Conservation (phyloP, 2,113 vertebrate species). For the Myrmecobius fasciatus region DNA sequence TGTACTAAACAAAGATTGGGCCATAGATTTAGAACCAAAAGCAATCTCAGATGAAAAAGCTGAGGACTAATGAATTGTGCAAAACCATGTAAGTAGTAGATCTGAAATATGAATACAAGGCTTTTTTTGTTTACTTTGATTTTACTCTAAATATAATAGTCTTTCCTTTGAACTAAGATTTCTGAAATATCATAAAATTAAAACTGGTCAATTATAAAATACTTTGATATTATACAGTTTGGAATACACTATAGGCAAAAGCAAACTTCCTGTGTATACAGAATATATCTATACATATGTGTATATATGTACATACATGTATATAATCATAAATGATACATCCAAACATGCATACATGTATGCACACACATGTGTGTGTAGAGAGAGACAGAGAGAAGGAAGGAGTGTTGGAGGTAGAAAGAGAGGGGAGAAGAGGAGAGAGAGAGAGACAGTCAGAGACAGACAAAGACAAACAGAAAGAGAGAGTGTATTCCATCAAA, state of each 20-base stretch:
- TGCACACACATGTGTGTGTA: no score
- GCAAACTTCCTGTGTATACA: background rate
- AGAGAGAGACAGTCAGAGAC: no score
- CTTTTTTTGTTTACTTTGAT: background rate
- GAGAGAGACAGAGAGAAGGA: no score
- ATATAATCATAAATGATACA: background rate
- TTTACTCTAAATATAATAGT: background rate
- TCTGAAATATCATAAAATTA: background rate
- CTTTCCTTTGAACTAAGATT: constrained; percentile 9
- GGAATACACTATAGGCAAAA: background rate
- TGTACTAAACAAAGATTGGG: constrained; percentile 3
- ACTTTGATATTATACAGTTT: background rate
- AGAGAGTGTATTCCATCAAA: no score
- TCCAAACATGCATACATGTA: no score
- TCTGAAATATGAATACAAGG: background rate
- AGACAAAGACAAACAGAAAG: no score
- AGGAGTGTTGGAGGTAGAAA: no score
- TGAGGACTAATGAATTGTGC: background rate
- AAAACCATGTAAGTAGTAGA: background rate
- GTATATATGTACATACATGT: background rate
- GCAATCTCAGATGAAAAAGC: background rate
- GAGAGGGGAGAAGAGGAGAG: no score
- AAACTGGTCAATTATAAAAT: constrained; percentile 21
- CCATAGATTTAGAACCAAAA: background rate
- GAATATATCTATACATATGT: background rate